These are phyloP conservation scores for Ptyas mucosa DNA, from an alignment of 2,113 vertebrate genomes.

Conservation along the genomic window DNA sequence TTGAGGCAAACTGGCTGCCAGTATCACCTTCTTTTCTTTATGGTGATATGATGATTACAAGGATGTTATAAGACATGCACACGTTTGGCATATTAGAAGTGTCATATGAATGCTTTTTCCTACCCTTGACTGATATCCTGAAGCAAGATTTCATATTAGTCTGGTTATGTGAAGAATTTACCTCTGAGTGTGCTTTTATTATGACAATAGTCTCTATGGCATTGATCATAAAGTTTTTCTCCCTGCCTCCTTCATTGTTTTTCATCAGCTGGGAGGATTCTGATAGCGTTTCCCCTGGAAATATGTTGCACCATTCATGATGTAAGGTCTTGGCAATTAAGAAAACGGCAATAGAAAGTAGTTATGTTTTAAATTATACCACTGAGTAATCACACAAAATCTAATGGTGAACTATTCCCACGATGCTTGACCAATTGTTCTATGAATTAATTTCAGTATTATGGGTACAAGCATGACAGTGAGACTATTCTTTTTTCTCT, in stretches of 20 bases:
- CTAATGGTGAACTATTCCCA: slow-evolving; percentile 68
- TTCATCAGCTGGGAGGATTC: slow-evolving; percentile 15
- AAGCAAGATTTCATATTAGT: background rate
- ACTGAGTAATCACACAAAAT: slow-evolving; percentile 68
- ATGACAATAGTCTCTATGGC: background rate
- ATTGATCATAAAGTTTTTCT: background rate
- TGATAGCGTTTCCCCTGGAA: slow-evolving; percentile 29
- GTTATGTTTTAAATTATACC: slow-evolving; percentile 69
- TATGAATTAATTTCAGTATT: slow-evolving; percentile 67
- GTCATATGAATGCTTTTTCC: background rate
- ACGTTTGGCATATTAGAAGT: background rate
- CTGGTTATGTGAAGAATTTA: background rate
- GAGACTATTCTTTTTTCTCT: slow-evolving; percentile 59
- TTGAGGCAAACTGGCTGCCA: background rate
- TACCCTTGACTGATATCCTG: background rate
- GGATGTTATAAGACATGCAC: background rate
- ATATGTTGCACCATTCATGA: slow-evolving; percentile 53
- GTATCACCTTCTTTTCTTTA: background rate
- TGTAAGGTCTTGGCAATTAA: slow-evolving; percentile 63
- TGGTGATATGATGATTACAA: background rate
- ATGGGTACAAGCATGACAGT: slow-evolving; percentile 57
- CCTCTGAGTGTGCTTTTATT: background rate
- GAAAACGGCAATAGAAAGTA: slow-evolving; percentile 48
- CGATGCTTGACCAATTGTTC: slow-evolving; percentile 62
- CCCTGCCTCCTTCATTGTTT: slow-evolving; percentile 5